These are phyloP conservation scores for Megaustenia siamemsis DNA, from an alignment of 2,888 invertebrate genomes.

Conservation along the genomic window DNA sequence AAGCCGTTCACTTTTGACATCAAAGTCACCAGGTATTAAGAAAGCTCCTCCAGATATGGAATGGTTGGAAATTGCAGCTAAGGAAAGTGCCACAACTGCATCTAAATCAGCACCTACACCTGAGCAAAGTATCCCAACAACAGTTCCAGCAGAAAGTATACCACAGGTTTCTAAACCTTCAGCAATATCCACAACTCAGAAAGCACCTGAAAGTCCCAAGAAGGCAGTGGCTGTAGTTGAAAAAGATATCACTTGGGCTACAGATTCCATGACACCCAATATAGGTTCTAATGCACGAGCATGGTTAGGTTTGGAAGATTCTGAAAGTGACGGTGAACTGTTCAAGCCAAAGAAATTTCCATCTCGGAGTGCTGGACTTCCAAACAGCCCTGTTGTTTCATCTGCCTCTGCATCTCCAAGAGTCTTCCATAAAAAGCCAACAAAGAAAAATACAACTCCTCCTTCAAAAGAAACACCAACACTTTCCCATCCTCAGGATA, in stretches of 20 bases:
- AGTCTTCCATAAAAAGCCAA: slow-evolving; percentile 40
- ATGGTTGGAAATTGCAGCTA: slow-evolving; percentile 68
- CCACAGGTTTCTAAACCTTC: slow-evolving; percentile 36
- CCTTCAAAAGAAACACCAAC: slow-evolving; percentile 27
- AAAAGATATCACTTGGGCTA: slow-evolving; percentile 7
- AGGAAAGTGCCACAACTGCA: slow-evolving; percentile 7
- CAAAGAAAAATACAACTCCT: slow-evolving; percentile 38
- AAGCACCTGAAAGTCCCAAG: slow-evolving; percentile 48
- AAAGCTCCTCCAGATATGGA: slow-evolving; percentile 64
- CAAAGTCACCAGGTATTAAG: slow-evolving; percentile 53
- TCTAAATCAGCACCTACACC: slow-evolving; percentile 23
- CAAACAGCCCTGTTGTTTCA: slow-evolving; percentile 47
- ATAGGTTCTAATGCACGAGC: slow-evolving; percentile 63
- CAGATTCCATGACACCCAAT: slow-evolving; percentile 51
- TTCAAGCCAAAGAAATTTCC: slow-evolving; percentile 84
- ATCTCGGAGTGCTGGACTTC: slow-evolving; percentile 45
- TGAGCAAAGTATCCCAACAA: not conserved
- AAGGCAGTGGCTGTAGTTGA: slow-evolving; percentile 10
- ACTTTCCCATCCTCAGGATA: slow-evolving; percentile 48
- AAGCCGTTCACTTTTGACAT: slow-evolving; percentile 63
- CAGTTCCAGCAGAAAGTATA: not conserved
- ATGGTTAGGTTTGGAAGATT: slow-evolving; percentile 65
- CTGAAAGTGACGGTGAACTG: slow-evolving; percentile 81
- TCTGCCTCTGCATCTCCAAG: slow-evolving; percentile 42
- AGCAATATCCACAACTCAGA: slow-evolving; percentile 48